Evolutionary conservation across 2,113 vertebrate genomes (phyloP), one percentile per base, ranked within the genome.

Genomic region (Megatriorchis doriae): DNA sequence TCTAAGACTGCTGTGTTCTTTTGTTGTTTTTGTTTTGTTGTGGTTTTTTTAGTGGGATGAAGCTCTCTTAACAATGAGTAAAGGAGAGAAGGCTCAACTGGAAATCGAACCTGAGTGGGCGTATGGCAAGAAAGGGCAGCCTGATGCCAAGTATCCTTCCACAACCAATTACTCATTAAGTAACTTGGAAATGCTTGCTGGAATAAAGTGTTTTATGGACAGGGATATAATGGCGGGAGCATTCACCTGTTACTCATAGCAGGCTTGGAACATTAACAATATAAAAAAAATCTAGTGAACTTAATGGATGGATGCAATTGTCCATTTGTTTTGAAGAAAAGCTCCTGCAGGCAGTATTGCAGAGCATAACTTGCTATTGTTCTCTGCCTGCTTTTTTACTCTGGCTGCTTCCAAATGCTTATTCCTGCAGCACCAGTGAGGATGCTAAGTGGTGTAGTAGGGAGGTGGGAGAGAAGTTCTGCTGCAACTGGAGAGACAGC

Each of bases 141-240:
- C 99, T 0, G 99, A 99, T 4, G 98, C 99, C 32, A 99, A 99
- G 99, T 99, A 99, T 99, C 99, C 99, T 99, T 99, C 95, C 18
- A 1, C 11, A 16, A 0, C 19, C 6, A 0, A 2, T 23, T 4
- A 2, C 45, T 38, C 53, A 0, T 9, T 17, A 3, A 25, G 48
- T 7, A 16, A 0, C 42, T 17, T 6, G 59, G 78, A 4, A 70
- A 2, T 7, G 58, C 92, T 9, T 4, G 53, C 12, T 16, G 62
- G 62, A 17, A 7, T 0, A 1, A 7, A 13, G 27, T 0, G 16
- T 78, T 63, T 1, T 3, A 0, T 20, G 81, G 62, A 0, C 17
- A 10, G 75, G 61, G 15, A 1, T 15, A 0, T 3, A 2, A 3
- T 1, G 5, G 21, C 3, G 21, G 45, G 16, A 32, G 11, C 10